phyloP scores from a whole-genome alignment of 2,888 invertebrate genomes.

The Sycophila texana region DNA sequence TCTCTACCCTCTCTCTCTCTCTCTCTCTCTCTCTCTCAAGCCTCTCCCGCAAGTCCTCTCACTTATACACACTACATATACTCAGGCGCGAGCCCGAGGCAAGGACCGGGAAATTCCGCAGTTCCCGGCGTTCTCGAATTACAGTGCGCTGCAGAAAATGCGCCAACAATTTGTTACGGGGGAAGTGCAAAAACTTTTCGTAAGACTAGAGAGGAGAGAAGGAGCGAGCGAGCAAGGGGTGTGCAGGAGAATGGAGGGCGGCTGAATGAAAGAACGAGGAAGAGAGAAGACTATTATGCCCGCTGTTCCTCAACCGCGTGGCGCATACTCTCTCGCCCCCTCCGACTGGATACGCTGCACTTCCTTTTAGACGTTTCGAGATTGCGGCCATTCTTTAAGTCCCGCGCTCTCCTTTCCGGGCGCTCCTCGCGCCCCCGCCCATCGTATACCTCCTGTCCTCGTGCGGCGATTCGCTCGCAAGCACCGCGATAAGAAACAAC shows the following conservation, averaged over 20 bases:
- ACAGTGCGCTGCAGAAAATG: constrained; percentile 38
- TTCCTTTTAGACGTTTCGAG: constrained; percentile 55
- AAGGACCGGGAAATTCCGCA: constrained; percentile 34
- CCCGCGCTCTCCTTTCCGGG: constrained; percentile 6
- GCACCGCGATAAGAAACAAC: too few relatives aligned
- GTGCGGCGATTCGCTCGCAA: background rate
- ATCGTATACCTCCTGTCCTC: background rate
- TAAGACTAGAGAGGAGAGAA: constrained; percentile 14
- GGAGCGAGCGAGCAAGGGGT: constrained; percentile 27
- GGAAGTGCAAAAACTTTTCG: constrained; percentile 48
- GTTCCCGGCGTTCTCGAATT: background rate
- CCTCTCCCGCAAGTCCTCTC: background rate
- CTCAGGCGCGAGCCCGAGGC: background rate
- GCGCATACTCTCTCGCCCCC: background rate
- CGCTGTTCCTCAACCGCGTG: constrained; percentile 24
- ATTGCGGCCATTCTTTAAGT: constrained; percentile 65
- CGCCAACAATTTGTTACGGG: constrained; percentile 48
- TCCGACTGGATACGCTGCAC: constrained; percentile 1
- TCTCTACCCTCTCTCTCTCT: too few relatives aligned
- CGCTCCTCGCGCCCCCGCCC: background rate
- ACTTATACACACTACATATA: background rate
- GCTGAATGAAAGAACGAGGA: background rate
- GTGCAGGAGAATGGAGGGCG: background rate
- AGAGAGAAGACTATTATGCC: constrained; percentile 32
- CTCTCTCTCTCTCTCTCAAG: too few relatives aligned